Percentiles rank a stretch among this genome's conserved stretches.
These are phyloP conservation scores for Cyprinodon tularosa DNA, from an alignment of 2,113 vertebrate species.

Conservation along the genomic window DNA sequence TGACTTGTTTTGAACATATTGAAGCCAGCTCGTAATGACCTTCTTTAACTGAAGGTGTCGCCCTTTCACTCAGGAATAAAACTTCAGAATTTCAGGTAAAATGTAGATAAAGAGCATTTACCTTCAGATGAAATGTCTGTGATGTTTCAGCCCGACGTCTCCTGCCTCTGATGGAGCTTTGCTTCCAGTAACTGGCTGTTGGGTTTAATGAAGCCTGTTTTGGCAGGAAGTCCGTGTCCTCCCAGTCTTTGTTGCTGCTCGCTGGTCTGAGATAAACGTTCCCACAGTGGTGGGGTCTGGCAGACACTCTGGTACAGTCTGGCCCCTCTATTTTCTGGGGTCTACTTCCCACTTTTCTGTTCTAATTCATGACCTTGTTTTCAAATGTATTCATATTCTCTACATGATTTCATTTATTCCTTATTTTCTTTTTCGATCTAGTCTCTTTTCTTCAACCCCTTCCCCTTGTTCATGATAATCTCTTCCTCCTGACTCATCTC, in stretches of 20 bases:
- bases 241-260: constrained; percentile 24
- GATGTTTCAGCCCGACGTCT: neutral
- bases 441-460: too few relatives aligned
- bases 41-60: neutral
- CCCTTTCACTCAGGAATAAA: neutral
- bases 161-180: neutral
- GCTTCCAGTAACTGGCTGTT: neutral
- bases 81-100: neutral
- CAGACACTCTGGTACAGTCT: neutral
- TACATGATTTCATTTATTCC: neutral
- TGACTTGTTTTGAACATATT: too few relatives aligned
- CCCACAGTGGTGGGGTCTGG: constrained; percentile 7
- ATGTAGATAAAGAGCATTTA: neutral
- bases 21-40: neutral
- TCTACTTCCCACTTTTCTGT: too few relatives aligned
- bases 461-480: too few relatives aligned
- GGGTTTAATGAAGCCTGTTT: neutral
- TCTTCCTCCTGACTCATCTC: too few relatives aligned
- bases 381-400: neutral
- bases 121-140: neutral
- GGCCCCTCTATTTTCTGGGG: neutral
- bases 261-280: constrained; percentile 34
- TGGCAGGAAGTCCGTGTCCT: neutral
- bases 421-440: neutral
- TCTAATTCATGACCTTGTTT: too few relatives aligned